Evolutionary conservation across 1,140 invertebrate genomes (phyloP).

Genomic region (Neodiprion lecontei): DNA sequence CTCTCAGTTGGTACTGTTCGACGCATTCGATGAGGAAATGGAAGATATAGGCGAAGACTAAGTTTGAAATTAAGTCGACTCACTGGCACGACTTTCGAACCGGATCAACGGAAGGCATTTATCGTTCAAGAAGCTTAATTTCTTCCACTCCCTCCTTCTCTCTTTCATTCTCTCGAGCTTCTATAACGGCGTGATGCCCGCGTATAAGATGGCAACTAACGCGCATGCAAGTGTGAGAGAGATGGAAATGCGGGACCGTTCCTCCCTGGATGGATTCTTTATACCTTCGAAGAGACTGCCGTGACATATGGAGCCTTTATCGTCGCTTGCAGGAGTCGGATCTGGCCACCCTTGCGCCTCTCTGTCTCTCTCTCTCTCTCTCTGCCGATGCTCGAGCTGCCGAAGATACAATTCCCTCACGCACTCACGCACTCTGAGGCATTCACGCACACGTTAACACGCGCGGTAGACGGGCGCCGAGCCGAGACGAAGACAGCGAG

Average conservation of each 20-base stretch:
- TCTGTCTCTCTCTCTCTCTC: neutral
- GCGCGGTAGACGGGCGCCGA: neutral
- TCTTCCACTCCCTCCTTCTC: too few species aligned
- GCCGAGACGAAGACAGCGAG: neutral
- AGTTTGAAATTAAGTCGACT: too few species aligned
- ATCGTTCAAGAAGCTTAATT: too few species aligned
- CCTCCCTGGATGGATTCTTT: neutral
- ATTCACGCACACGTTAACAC: too few species aligned
- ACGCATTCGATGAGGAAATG: too few species aligned
- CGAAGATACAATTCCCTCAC: slow-evolving; percentile 7
- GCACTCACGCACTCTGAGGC: neutral
- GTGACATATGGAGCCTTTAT: slow-evolving; percentile 7
- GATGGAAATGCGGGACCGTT: neutral
- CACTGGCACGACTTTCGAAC: too few species aligned
- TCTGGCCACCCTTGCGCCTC: slow-evolving; percentile 4
- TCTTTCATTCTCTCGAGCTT: too few species aligned
- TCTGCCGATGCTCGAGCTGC: neutral
- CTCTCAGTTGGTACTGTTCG: too few species aligned
- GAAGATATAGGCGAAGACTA: too few species aligned
- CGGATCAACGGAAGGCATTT: too few species aligned
- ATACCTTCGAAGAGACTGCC: neutral
- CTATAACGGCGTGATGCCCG: neutral
- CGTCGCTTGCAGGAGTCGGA: slow-evolving; percentile 3
- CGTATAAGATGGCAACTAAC: neutral
- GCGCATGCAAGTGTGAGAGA: neutral